Evolutionary conservation across 2,797 vertebrate genomes (phyloP).

Genomic region (Microctenopoma steveboyesi): DNA sequence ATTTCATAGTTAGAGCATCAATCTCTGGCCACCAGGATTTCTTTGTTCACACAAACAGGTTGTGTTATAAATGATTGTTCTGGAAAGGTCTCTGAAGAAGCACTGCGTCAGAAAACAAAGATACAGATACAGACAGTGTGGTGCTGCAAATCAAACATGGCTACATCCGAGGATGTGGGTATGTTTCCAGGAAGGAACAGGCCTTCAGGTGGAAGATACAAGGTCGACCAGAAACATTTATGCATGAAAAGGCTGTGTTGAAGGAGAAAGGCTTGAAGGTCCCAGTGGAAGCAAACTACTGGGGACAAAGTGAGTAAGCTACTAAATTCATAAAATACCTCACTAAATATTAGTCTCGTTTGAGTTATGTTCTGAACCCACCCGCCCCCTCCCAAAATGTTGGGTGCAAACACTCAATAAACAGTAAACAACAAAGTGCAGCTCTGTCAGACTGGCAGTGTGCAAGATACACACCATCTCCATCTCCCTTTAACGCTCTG

Average conservation of each 20-base stretch:
- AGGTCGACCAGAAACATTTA: too few species aligned
- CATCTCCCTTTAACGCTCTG: slow-evolving; percentile 48
- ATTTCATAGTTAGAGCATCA: neutral
- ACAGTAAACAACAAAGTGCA: slow-evolving; percentile 6
- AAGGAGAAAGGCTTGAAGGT: too few species aligned
- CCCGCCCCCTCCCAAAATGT: neutral
- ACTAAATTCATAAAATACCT: neutral
- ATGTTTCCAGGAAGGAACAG: too few species aligned
- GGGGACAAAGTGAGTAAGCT: too few species aligned
- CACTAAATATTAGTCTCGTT: slow-evolving; percentile 24
- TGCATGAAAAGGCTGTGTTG: too few species aligned
- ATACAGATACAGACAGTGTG: too few species aligned
- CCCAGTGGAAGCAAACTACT: too few species aligned
- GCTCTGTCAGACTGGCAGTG: slow-evolving; percentile 36
- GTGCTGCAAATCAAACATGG: too few species aligned
- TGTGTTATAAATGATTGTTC: neutral
- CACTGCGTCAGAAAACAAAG: too few species aligned
- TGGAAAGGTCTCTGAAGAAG: too few species aligned
- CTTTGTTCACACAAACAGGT: neutral
- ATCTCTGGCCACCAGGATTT: neutral
- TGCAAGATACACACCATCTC: slow-evolving; percentile 51
- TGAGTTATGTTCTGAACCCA: slow-evolving; percentile 22
- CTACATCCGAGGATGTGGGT: too few species aligned
- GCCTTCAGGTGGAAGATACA: too few species aligned
- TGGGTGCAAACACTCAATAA: slow-evolving; percentile 24